These are phyloP conservation scores for Pocillopora damicornis DNA, from an alignment of 64 coral and sea anemone species.

Conservation along the genomic window DNA sequence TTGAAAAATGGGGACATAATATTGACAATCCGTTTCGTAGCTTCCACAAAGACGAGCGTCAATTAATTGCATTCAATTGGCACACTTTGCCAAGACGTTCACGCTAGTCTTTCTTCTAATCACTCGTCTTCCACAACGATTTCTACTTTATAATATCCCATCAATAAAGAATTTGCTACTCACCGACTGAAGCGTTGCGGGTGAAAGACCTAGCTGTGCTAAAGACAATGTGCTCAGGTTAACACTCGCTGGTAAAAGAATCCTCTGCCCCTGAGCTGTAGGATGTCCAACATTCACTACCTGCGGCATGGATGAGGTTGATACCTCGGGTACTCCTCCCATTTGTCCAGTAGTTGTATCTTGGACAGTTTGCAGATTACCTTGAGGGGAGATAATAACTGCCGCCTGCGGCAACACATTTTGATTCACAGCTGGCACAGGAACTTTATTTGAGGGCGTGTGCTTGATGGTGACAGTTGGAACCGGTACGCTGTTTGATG, in stretches of 20 bases:
- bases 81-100: background rate
- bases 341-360: background rate
- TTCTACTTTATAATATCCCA: background rate
- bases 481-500: background rate
- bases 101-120: too few relatives aligned
- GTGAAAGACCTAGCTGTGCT: slow-evolving; percentile 30
- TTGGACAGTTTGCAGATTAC: slow-evolving; percentile 18
- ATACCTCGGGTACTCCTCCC: background rate
- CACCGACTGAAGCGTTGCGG: slow-evolving; percentile 16
- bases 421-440: background rate
- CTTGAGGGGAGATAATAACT: background rate
- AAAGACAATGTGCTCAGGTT: slow-evolving; percentile 33
- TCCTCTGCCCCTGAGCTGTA: slow-evolving; percentile 3
- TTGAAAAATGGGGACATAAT: too few relatives aligned
- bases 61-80: background rate
- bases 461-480: slow-evolving; percentile 26
- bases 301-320: background rate
- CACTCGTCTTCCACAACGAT: too few relatives aligned
- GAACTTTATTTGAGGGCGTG: background rate
- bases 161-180: background rate
- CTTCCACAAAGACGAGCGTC: too few relatives aligned
- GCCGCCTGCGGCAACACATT: background rate
- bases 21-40: too few relatives aligned
- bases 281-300: slow-evolving; percentile 25
- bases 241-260: slow-evolving; percentile 30